phyloP scores from a whole-genome alignment of 2,888 invertebrate species.

The Apodemia duryi region DNA sequence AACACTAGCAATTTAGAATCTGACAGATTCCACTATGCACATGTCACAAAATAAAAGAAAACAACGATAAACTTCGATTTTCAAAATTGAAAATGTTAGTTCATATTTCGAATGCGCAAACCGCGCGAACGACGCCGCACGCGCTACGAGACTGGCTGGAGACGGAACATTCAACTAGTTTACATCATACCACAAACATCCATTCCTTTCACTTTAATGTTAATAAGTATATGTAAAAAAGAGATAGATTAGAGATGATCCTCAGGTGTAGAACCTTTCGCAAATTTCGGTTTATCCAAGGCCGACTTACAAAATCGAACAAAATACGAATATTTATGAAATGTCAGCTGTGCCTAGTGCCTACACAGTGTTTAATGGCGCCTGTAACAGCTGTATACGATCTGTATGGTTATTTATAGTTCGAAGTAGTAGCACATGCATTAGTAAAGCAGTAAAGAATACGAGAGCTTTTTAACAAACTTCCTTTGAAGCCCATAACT shows the following conservation, averaged over 20 bases:
- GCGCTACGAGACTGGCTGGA: conserved; percentile 74
- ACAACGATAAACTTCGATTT: conserved; percentile 62
- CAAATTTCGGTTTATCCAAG: conserved; percentile 54
- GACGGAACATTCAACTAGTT: conserved; percentile 42
- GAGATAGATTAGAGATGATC: conserved; percentile 43
- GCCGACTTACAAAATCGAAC: conserved; percentile 59
- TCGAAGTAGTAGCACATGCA: conserved; percentile 25
- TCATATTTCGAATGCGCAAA: conserved; percentile 44
- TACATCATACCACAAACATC: conserved; percentile 50
- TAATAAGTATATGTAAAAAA: conserved; percentile 40
- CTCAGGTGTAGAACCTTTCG: conserved; percentile 52
- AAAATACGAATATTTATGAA: conserved; percentile 42
- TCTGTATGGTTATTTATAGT: conserved; percentile 41
- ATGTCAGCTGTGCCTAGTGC: conserved; percentile 52
- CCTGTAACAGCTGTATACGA: conserved; percentile 38
- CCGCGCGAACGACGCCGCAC: conserved; percentile 58
- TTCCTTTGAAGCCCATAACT: neutral
- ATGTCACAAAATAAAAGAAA: conserved; percentile 40
- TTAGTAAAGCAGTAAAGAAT: conserved; percentile 11
- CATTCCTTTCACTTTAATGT: conserved; percentile 44
- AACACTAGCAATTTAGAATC: conserved; percentile 36
- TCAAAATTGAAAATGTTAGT: conserved; percentile 49
- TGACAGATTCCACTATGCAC: conserved; percentile 39
- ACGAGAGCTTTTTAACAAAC: conserved; percentile 6
- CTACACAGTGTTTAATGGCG: conserved; percentile 40